Evolutionary conservation across 2,888 invertebrate species (phyloP).

Genomic region (Acanthosoma haemorrhoidale): DNA sequence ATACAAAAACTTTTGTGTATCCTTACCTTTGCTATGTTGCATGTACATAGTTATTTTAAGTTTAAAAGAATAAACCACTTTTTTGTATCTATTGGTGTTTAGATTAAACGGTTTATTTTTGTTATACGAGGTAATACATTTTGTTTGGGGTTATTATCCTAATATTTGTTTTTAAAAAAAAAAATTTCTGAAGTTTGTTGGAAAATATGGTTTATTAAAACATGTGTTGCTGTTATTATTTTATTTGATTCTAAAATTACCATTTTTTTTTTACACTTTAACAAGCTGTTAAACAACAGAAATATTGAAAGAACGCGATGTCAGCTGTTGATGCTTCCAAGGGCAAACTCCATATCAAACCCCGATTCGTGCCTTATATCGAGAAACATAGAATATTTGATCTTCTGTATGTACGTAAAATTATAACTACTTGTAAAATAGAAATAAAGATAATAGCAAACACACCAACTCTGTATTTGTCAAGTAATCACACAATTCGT

Average conservation of each 20-base stretch:
- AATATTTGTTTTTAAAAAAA: background rate
- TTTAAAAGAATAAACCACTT: conserved; percentile 26
- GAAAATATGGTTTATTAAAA: conserved; percentile 14
- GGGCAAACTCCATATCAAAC: conserved; percentile 41
- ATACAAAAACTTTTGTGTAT: conserved; percentile 24
- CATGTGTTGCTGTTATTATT: background rate
- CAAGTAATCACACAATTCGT: no score
- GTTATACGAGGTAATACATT: conserved; percentile 23
- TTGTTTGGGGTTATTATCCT: background rate
- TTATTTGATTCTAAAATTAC: background rate
- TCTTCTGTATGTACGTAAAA: conserved; percentile 54
- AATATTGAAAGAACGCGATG: background rate
- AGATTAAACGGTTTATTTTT: conserved; percentile 32
- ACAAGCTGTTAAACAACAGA: no score
- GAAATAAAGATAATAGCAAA: no score
- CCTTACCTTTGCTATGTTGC: conserved; percentile 23
- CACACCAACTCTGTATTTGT: no score
- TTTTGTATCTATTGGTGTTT: conserved; percentile 28
- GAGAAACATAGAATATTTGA: conserved; percentile 61
- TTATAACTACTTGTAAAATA: no score
- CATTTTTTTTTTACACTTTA: background rate
- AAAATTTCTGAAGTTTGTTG: background rate
- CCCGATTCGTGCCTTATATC: conserved; percentile 57
- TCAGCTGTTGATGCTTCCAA: conserved; percentile 36
- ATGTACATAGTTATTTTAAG: conserved; percentile 27